Evolutionary conservation across 2,888 invertebrate genomes (phyloP).

Genomic region (Drosophila pegasa): DNA sequence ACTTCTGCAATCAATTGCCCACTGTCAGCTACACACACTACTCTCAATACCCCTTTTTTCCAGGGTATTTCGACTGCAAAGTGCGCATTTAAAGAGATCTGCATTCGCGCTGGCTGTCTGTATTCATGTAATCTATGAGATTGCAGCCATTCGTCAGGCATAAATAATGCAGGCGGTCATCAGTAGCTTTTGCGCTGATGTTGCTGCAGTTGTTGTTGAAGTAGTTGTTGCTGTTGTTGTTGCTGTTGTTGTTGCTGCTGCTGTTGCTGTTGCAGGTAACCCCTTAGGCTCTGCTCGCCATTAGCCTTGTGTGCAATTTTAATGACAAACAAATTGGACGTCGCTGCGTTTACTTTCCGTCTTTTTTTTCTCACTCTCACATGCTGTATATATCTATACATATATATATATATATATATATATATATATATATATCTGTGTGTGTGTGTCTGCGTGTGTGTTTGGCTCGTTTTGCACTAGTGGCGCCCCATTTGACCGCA

Average conservation of each 20-base stretch:
- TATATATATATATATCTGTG: background rate
- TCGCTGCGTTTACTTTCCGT: constrained; percentile 51
- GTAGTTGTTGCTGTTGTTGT: background rate
- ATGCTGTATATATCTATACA: background rate
- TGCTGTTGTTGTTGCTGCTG: background rate
- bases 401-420: constrained; percentile 5
- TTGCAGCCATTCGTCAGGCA: constrained; percentile 39
- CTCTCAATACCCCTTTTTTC: background rate
- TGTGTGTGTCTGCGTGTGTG: background rate
- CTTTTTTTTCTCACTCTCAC: background rate
- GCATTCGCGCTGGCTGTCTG: constrained; percentile 4
- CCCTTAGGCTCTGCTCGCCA: constrained; percentile 66
- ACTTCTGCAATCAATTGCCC: too few species aligned
- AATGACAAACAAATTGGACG: constrained; percentile 77
- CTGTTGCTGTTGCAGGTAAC: constrained; percentile 26
- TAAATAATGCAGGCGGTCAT: constrained; percentile 63
- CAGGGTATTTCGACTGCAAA: constrained; percentile 3
- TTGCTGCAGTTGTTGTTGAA: constrained; percentile 9
- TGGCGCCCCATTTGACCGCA: constrained; percentile 74
- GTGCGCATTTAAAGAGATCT: constrained; percentile 11
- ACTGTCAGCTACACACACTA: background rate
- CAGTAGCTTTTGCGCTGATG: constrained; percentile 54
- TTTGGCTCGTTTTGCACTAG: constrained; percentile 29
- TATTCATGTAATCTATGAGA: constrained; percentile 22
- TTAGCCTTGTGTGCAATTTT: constrained; percentile 81